phyloP scores from a whole-genome alignment of 2,797 vertebrate species.

The Poeciliopsis presidionis region DNA sequence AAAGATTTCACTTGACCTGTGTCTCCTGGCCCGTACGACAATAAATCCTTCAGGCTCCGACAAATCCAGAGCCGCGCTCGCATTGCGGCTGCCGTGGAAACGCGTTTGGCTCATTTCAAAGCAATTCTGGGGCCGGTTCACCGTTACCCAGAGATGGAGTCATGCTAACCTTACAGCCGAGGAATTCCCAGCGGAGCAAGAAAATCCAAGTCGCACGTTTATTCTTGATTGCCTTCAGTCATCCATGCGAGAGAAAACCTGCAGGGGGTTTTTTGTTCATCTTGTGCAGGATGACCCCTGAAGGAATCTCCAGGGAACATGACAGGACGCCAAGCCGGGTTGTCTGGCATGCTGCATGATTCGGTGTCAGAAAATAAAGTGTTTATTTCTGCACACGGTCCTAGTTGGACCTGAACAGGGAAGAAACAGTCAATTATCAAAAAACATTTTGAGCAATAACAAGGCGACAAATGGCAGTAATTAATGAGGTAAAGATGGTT shows the following conservation, averaged over 20 bases:
- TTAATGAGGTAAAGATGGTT: not conserved
- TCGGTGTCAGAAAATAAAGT: not conserved
- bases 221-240: slow-evolving; percentile 50
- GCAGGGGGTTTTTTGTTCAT: slow-evolving; percentile 19
- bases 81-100: slow-evolving; percentile 29
- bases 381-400: slow-evolving; percentile 10
- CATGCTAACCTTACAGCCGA: slow-evolving; percentile 33
- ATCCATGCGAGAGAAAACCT: slow-evolving; percentile 38
- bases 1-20: slow-evolving; percentile 45
- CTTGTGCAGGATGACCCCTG: slow-evolving; percentile 16
- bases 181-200: slow-evolving; percentile 46
- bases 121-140: slow-evolving; percentile 47
- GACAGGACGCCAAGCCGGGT: slow-evolving; percentile 34
- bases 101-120: slow-evolving; percentile 37
- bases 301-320: slow-evolving; percentile 38
- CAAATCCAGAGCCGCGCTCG: slow-evolving; percentile 24
- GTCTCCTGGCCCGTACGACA: slow-evolving; percentile 40
- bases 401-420: not conserved
- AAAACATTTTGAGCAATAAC: not conserved
- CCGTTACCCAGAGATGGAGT: slow-evolving; percentile 34
- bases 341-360: slow-evolving; percentile 25
- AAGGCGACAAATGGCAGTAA: not conserved
- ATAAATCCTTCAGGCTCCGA: slow-evolving; percentile 24
- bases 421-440: not conserved
- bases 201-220: slow-evolving; percentile 44